Evolutionary conservation across 1,140 invertebrate genomes (phyloP).

Genomic region (Solenopsis fugax): DNA sequence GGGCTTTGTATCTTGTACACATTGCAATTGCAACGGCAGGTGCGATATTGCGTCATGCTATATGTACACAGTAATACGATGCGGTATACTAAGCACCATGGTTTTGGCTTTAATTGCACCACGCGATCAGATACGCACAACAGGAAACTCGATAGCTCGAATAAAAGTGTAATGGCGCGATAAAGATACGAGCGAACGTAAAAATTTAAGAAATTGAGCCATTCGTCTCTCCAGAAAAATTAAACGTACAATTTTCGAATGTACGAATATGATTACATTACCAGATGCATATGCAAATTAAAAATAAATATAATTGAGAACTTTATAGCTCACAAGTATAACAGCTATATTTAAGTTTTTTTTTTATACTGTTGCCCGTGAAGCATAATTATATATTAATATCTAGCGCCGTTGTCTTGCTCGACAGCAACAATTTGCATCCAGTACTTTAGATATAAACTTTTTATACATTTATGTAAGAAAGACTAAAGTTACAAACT

Average conservation of each 20-base stretch:
- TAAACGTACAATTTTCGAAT: not conserved
- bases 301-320: not conserved
- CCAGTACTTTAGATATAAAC: conserved; percentile 51
- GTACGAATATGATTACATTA: not conserved
- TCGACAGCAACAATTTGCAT: conserved; percentile 47
- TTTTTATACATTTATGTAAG: conserved; percentile 59
- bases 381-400: conserved; percentile 57
- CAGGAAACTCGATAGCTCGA: not conserved
- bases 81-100: conserved; percentile 39
- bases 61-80: conserved; percentile 54
- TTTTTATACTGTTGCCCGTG: not conserved
- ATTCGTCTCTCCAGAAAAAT: not conserved
- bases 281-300: not conserved
- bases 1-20: conserved; percentile 68
- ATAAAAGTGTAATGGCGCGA: not conserved
- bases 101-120: conserved; percentile 70
- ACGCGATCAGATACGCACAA: conserved; percentile 35
- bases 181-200: not conserved
- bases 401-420: conserved; percentile 21
- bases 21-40: conserved; percentile 60
- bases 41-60: conserved; percentile 71
- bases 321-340: not conserved
- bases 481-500: conserved; percentile 50
- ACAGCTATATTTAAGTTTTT: not conserved
- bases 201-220: not conserved